Evolutionary conservation across 2,113 vertebrate species (phyloP), one percentile per base, ranked within the genome.

Genomic region (Carlito syrichta): DNA sequence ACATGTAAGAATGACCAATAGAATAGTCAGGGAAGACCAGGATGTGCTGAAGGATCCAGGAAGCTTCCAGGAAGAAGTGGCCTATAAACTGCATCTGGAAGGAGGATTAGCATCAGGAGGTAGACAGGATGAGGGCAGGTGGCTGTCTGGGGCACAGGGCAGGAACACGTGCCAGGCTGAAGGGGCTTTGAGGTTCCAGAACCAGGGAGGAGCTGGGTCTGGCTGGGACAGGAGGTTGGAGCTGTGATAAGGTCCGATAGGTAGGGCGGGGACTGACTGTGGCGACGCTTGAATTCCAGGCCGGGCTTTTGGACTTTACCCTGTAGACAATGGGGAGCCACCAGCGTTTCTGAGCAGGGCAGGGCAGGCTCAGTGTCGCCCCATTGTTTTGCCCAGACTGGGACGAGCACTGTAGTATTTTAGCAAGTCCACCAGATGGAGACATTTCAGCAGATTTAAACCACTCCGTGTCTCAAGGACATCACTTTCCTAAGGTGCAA

Each of bases 371-470:
- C 40, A 32, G 89, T 25, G 83, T 85, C 79, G 77, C 96, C 79
- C 76, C 82, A 73, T 91, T 97, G 95, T 91, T 93, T 63, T 89
- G 11, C 83, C 2, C 27, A 30, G 43, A 40, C 7, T 0, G 66
- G 27, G 22, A 35, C 6, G 1, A 56, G 7, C 50, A n/a, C 54
- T 91, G 95, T 88, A 86, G 50, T 83, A 14, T 9, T 60, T 12
- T 13, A 3, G 8, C 0, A 0, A 0, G 77, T 50, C 98, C 99
- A 97, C 98, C 98, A 99, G 99, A 97, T 98, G 99, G 98, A 81
- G 93, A 25, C 40, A 82, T 98, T 98, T 97, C 97, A 98, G 98
- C 98, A 98, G 63, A 94, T 98, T 98, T 98, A 85, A 83, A 0
- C 25, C 0, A 0, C 58, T 20, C 35, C 0, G 78, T 12, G 30